Percentiles rank a stretch among this genome's conserved stretches.
Conservation (phyloP, 2,113 vertebrate species). For the Lanius collurio region DNA sequence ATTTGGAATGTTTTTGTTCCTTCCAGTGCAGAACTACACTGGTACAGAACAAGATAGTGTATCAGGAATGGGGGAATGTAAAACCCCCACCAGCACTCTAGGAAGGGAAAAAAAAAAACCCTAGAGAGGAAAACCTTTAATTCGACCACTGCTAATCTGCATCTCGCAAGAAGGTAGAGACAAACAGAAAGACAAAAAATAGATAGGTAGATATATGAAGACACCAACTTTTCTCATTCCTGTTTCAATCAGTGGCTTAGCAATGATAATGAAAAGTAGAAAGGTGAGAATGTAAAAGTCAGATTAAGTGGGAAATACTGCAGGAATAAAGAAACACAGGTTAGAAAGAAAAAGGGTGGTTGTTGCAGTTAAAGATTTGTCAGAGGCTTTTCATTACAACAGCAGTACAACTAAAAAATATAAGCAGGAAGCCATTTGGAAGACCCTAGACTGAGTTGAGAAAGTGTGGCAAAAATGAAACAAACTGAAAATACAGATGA, state of each 20-base stretch:
- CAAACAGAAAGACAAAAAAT: not conserved
- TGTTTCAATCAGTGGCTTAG: not conserved
- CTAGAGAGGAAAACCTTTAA: not conserved
- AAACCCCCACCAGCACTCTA: not conserved
- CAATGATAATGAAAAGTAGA: not conserved
- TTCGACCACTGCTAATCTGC: not conserved
- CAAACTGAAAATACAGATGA: not conserved
- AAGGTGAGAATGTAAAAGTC: constrained; percentile 2
- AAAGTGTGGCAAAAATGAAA: not conserved
- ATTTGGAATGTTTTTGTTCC: not conserved
- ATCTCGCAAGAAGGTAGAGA: not conserved
- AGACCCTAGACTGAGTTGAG: not conserved
- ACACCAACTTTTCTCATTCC: not conserved
- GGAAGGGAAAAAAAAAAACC: not conserved
- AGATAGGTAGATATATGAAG: not conserved
- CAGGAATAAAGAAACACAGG: not conserved
- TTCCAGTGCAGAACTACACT: not conserved
- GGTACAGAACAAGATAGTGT: not conserved
- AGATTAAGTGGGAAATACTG: constrained; percentile 20
- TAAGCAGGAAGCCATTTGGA: not conserved
- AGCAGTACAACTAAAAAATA: not conserved
- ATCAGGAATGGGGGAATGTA: not conserved
- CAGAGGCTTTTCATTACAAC: not conserved
- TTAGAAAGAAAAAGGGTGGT: not conserved
- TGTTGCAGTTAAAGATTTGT: not conserved